Conservation (phyloP, 2,888 invertebrate genomes). For the Toxonevra muliebris region DNA sequence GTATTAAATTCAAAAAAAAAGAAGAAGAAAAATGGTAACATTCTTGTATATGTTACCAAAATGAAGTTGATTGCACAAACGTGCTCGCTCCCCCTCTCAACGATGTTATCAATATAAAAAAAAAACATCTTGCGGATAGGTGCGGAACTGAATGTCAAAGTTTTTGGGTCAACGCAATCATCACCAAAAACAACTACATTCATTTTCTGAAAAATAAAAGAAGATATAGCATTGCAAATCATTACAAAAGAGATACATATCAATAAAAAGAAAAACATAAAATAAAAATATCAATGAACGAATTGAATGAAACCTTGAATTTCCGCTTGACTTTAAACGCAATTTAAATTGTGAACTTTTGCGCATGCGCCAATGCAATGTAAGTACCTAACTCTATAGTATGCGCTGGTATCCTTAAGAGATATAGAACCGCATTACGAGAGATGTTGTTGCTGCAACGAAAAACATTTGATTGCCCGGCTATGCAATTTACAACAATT, state of each 20-base stretch:
- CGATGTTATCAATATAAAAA: background rate
- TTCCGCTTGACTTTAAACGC: constrained; percentile 23
- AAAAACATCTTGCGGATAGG: background rate
- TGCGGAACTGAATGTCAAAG: constrained; percentile 28
- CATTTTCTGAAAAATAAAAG: too few relatives aligned
- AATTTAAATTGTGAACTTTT: constrained; percentile 15
- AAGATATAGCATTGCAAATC: too few relatives aligned
- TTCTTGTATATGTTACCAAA: background rate
- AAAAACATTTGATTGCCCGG: constrained; percentile 26
- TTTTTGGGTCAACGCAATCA: constrained; percentile 26
- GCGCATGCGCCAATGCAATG: constrained; percentile 10
- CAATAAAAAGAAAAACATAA: constrained; percentile 12
- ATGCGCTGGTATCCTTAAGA: too few relatives aligned
- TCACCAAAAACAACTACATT: background rate
- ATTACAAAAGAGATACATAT: too few relatives aligned
- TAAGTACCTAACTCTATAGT: too few relatives aligned
- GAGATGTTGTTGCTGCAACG: constrained; percentile 9
- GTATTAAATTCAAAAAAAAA: background rate
- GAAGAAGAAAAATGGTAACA: constrained; percentile 1
- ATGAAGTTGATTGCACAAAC: constrained; percentile 15
- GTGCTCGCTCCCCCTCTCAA: constrained; percentile 1
- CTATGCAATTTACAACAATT: constrained; percentile 27
- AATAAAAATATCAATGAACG: background rate
- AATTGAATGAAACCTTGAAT: constrained; percentile 18
- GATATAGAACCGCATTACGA: too few relatives aligned